Evolutionary conservation across 2,797 vertebrate species (phyloP).

Genomic region (Nasua narica): DNA sequence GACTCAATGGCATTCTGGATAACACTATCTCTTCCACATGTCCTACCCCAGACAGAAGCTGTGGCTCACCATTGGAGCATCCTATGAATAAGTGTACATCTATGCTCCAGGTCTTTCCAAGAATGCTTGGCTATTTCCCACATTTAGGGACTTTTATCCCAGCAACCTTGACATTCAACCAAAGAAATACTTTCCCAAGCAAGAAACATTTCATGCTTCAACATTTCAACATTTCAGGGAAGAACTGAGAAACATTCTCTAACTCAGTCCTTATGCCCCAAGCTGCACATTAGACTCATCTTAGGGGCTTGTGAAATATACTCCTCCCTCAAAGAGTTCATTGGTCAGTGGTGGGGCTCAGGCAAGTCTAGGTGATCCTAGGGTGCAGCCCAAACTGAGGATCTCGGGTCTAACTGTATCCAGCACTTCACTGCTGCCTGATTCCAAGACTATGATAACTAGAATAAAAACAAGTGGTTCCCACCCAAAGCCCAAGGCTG

Average conservation of each 20-base stretch:
- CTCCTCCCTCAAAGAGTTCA: not conserved
- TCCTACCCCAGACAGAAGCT: not conserved
- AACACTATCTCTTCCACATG: not conserved
- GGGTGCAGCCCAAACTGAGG: not conserved
- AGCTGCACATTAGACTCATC: not conserved
- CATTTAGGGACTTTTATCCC: slow-evolving; percentile 4
- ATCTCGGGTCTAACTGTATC: not conserved
- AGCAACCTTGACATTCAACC: not conserved
- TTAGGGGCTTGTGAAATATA: not conserved
- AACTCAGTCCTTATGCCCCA: not conserved
- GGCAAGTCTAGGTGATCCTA: not conserved
- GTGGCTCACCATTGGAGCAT: not conserved
- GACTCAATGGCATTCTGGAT: not conserved
- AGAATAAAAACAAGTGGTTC: slow-evolving; percentile 30
- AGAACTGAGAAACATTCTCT: not conserved
- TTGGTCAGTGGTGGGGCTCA: not conserved
- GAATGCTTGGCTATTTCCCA: slow-evolving; percentile 15
- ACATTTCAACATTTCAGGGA: too few species aligned
- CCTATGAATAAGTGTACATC: not conserved
- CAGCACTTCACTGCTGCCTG: not conserved
- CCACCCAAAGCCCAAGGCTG: not conserved
- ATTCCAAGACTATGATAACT: not conserved
- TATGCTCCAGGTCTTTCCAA: slow-evolving; percentile 23
- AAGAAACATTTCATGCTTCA: slow-evolving; percentile 44
- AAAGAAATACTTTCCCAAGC: slow-evolving; percentile 11